Evolutionary conservation across 1,140 invertebrate genomes (phyloP), one percentile per base, ranked within the genome.

Genomic region (Bombus waltoni): DNA sequence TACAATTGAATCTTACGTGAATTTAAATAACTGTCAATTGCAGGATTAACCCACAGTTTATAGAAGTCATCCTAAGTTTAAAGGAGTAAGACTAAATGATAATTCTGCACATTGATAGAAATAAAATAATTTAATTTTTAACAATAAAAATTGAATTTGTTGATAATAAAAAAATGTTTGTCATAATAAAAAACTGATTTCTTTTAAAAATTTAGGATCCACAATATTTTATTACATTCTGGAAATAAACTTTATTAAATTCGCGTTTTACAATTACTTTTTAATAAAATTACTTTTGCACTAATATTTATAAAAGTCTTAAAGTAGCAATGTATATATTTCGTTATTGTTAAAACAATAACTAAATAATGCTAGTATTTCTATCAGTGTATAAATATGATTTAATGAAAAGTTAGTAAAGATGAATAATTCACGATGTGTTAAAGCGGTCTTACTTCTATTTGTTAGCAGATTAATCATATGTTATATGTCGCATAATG

Each of bases 391-490:
- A 11, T 11, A 40, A 8, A 35, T 65, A 72, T 38, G 8, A 57
- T 57, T 42, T n/a, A 32, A 28, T n/a, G 13, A 32, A 18, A 11
- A 28, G 70, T 47, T 22, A 57, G 70, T 47, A 13, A n/a, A 83
- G 68, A 76, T 65, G 9, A 5, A 35, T n/a, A 35, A 40, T 57
- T 32, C 6, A 38, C 13, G 47, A 35, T 13, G 5, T 53, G 40
- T 77, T 44, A 32, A 53, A 70, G 62, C 35, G 35, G 53, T 13
- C 18, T 82, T 25, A 66, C 47, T 53, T n/a, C 32, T 22, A 65
- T 47, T 32, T 68, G 47, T 83, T 70, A 83, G 74, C n/a, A 77
- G 42, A 77, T 57, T 40, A 57, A 77, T 22, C 9, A 10, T 66
- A 53, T 66, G 40, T 38, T 74, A 47, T 25, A 22, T 79, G 4